Base-by-base conservation (phyloP, 2,113 vertebrate genomes). In the Ammospiza nelsoni region DNA sequence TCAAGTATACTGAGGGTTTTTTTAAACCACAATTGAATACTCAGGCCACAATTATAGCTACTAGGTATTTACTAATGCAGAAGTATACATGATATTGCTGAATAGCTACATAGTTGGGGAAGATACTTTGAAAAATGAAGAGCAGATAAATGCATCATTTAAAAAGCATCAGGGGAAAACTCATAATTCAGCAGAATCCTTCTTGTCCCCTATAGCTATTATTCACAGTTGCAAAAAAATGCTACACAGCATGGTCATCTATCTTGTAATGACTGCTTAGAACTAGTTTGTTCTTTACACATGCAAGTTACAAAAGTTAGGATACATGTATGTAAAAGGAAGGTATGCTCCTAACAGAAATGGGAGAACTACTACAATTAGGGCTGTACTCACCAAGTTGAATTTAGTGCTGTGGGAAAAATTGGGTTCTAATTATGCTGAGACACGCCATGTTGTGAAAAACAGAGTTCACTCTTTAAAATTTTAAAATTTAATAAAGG, bases 121-220 rank as follows among this genome's bases (percentile, higher is more conserved):
- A 31, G 54, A 31, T 31, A 55, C 52, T 57, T 73, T n/a, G 71
- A 57, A 73, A 73, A 57, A 73, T 43, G 23, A 55, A 73, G 71
- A 73, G 43, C 23, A 57, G 71, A n/a, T 57, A 55, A 73, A 92
- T 74, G 41, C 71, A 92, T 96, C 66, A 37, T 96, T 96, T 96
- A 82, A 89, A 95, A 92, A 90, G 54, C 61, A 65, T 55, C 69
- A 52, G 73, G 88, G 76, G 74, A 92, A 95, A 94, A 90, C 43
- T 63, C 59, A 69, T 49, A 49, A 69, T 49, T 66, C n/a, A 92
- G 69, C 63, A 90, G 20, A 76, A 54, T 35, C 61, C n/a, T 46
- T 73, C 76, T 91, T 61, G 79, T 39, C 48, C 92, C 73, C 55
- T 51, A 58, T 52, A 54, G 61, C 39, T 78, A 73, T 23, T 67